phyloP scores from a whole-genome alignment of 2,888 invertebrate species.

The Anarsia innoxiella region DNA sequence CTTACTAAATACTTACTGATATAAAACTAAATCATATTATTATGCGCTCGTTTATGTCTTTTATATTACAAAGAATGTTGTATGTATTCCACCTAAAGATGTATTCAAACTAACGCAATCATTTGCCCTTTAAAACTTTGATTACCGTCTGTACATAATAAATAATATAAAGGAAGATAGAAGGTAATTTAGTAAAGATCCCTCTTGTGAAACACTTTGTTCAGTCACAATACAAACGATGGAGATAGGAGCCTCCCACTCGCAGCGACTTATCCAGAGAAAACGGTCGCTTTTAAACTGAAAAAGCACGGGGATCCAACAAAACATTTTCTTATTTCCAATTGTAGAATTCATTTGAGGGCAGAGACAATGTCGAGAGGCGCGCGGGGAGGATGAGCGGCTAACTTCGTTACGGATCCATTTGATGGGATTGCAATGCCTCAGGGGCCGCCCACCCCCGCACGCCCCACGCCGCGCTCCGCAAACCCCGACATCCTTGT shows the following conservation, averaged over 20 bases:
- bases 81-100: no score
- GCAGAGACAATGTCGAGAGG: slow-evolving; percentile 74
- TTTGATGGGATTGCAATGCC: slow-evolving; percentile 84
- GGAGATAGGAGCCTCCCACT: slow-evolving; percentile 35
- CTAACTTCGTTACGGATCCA: slow-evolving; percentile 87
- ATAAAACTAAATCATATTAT: no score
- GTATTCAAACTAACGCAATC: no score
- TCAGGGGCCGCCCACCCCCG: slow-evolving; percentile 60
- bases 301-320: slow-evolving; percentile 71
- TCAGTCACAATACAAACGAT: slow-evolving; percentile 27
- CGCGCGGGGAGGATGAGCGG: slow-evolving; percentile 75
- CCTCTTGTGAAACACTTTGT: slow-evolving; percentile 36
- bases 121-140: slow-evolving; percentile 16
- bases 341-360: slow-evolving; percentile 77
- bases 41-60: no score
- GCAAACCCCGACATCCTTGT: slow-evolving; percentile 51
- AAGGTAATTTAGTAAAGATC: slow-evolving; percentile 41
- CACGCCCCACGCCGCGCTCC: slow-evolving; percentile 33
- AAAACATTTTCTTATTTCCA: slow-evolving; percentile 76
- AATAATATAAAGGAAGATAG: slow-evolving; percentile 33
- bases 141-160: slow-evolving; percentile 24
- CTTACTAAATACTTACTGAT: no score
- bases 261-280: slow-evolving; percentile 53
- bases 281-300: slow-evolving; percentile 70
- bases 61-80: no score